Conservation (phyloP, 2,113 vertebrate species). For the Symphodus melops region DNA sequence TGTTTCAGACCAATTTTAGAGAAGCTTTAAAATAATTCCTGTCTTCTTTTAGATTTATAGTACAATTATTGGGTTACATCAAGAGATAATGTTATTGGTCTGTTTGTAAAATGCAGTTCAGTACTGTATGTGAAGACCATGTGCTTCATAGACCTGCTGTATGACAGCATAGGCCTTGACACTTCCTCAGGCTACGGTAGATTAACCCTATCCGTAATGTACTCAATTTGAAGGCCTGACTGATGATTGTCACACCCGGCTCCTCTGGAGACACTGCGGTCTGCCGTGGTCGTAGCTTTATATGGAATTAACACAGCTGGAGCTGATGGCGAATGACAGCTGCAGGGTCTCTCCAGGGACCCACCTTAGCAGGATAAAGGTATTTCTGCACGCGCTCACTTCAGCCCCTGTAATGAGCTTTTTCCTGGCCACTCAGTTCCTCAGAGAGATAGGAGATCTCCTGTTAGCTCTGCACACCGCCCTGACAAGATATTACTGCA, state of each 20-base stretch:
- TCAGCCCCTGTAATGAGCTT: slow-evolving; percentile 71
- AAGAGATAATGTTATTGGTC: slow-evolving; percentile 3
- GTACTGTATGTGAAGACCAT: slow-evolving; percentile 5
- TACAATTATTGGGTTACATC: not conserved
- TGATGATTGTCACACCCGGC: slow-evolving; percentile 54
- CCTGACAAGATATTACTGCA: slow-evolving; percentile 60
- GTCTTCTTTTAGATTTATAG: no score
- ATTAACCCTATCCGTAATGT: slow-evolving; percentile 61
- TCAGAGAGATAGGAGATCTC: slow-evolving; percentile 56
- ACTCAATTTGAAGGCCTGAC: slow-evolving; percentile 58
- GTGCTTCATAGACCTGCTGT: slow-evolving; percentile 32
- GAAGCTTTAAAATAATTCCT: no score
- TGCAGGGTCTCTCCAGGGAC: slow-evolving; percentile 67
- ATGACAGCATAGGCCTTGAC: slow-evolving; percentile 49
- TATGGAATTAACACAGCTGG: slow-evolving; percentile 73
- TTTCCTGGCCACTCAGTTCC: slow-evolving; percentile 64
- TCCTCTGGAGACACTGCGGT: slow-evolving; percentile 56
- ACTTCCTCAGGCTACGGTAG: slow-evolving; percentile 38
- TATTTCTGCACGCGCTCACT: slow-evolving; percentile 53
- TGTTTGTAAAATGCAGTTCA: slow-evolving; percentile 18
- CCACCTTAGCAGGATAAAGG: slow-evolving; percentile 65
- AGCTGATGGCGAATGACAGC: slow-evolving; percentile 77
- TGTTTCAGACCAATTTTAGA: no score
- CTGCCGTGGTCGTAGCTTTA: slow-evolving; percentile 63
- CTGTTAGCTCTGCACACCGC: slow-evolving; percentile 42